Evolutionary conservation across 1,140 invertebrate genomes (phyloP).

Genomic region (Hylaeus volcanicus): DNA sequence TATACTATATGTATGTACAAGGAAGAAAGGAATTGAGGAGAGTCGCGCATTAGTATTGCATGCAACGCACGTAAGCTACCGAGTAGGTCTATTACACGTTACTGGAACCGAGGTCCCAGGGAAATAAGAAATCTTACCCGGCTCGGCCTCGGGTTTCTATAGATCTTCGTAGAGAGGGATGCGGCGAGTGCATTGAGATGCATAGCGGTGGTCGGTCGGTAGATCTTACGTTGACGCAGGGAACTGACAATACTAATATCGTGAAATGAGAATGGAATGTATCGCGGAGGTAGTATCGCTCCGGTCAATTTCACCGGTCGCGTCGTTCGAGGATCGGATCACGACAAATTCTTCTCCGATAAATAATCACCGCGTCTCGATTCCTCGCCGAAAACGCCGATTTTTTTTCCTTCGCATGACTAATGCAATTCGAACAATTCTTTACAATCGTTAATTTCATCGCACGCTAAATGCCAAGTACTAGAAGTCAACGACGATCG

Average conservation of each 20-base stretch:
- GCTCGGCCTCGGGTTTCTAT: conserved; percentile 43
- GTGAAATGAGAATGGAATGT: conserved; percentile 51
- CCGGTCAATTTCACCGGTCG: conserved; percentile 44
- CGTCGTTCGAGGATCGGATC: background rate
- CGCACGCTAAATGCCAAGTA: too few species aligned
- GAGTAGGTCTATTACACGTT: conserved; percentile 53
- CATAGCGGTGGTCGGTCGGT: conserved; percentile 37
- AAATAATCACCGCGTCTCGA: background rate
- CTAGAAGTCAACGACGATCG: background rate
- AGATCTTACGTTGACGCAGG: conserved; percentile 23
- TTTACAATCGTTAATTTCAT: background rate
- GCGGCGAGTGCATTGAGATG: conserved; percentile 49
- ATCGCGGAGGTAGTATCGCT: background rate
- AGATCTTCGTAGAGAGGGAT: conserved; percentile 30
- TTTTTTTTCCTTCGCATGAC: too few species aligned
- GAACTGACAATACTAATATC: conserved; percentile 55
- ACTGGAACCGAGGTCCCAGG: conserved; percentile 45
- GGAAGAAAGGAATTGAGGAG: conserved; percentile 13
- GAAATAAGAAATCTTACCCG: conserved; percentile 58
- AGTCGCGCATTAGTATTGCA: conserved; percentile 2
- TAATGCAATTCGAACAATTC: background rate
- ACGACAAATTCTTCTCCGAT: background rate
- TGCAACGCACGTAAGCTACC: conserved; percentile 48
- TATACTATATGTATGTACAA: too few species aligned
- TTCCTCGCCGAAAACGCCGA: background rate